Base-by-base conservation (phyloP, 2,888 invertebrate genomes). In the Drosophila setosimentum region DNA sequence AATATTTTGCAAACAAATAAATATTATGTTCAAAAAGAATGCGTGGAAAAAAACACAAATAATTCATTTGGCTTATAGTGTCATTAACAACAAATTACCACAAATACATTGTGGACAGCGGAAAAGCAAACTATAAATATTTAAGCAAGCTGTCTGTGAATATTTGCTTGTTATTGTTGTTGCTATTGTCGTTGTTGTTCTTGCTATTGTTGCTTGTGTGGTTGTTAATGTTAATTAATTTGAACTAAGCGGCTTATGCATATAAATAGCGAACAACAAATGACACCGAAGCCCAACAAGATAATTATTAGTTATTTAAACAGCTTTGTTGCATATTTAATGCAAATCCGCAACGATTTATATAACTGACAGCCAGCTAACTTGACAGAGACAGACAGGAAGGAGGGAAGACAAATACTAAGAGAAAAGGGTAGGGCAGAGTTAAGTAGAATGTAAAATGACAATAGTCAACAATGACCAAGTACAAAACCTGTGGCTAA, bases 271-370 rank as follows among this genome's bases (percentile, higher is more conserved):
- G 57, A 55, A 62, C 45, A 62, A 51, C 59, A 69, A 83, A 85
- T 79, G 77, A 79, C 83, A 85, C 79, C 79, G 79, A 85, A 70
- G 75, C 81, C 80, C 83, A 76, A 89, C 87, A 86, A 87, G 84
- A 86, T 86, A 86, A 87, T 89, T 87, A 86, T 86, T 89, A 86
- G 87, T 87, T 82, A 86, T 89, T 86, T 84, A 86, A 89, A 84
- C 87, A 83, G 84, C 78, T 84, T 83, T 81, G 76, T 73, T 84
- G 74, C 81, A 76, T 88, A 80, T 82, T 82, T 65, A 77, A 83
- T 83, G 75, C 72, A 78, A 86, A 86, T 73, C 86, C 83, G 60
- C 67, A 49, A 68, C 81, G 69, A 83, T 81, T 81, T 73, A 77
- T 79, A 71, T 78, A 77, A 80, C 70, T 68, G 66, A 60, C 62